Evolutionary conservation across 2,113 vertebrate genomes (phyloP), one percentile per base, ranked within the genome.

Genomic region (Mellivora capensis): DNA sequence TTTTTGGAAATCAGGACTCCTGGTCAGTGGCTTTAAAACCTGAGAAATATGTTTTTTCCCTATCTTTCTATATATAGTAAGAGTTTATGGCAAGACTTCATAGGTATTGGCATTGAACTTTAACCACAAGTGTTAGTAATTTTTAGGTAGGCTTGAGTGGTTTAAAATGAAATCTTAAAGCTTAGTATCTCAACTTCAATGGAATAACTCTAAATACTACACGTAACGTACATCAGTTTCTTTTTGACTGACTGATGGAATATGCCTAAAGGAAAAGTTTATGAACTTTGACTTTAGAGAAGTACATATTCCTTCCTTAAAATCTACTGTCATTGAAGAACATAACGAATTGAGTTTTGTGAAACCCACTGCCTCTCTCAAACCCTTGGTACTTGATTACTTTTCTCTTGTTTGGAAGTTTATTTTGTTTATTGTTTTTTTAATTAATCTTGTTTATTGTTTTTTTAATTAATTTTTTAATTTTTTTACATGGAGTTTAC

Each of bases 401-500:
- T 90, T 88, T 90, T 39, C 23, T 93, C 71, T 74, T 96, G 0
- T 94, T 80, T 95, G 25, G 44, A 81, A 93, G 34, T 91, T n/a
- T n/a, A n/a, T 54, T 64, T 74, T 69, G 74, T 9, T 49, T n/a
- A 49, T 62, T 92, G 94, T 7, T 93, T 93, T 84, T 74, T 82
- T n/a, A n/a, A n/a, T n/a, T n/a, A n/a, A n/a, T 54, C 52, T 74
- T 69, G 74, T 9, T 49, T n/a, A 49, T 62, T 92, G 94, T 69
- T 14, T n/a, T 94, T 90, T 80, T 61, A 27, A 61, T 61, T 61
- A 27, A 23, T 9, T 14, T 39, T 88, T 61, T 61, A 27, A 23
- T 9, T 14, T 39, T 88, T 79, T 94, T 47, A 54, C 47, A 91
- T 91, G 72, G 7, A 21, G 91, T 95, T 93, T 95, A 83, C 15